Evolutionary conservation across 2,888 invertebrate species (phyloP).

Genomic region (Athripsodes cinereus): DNA sequence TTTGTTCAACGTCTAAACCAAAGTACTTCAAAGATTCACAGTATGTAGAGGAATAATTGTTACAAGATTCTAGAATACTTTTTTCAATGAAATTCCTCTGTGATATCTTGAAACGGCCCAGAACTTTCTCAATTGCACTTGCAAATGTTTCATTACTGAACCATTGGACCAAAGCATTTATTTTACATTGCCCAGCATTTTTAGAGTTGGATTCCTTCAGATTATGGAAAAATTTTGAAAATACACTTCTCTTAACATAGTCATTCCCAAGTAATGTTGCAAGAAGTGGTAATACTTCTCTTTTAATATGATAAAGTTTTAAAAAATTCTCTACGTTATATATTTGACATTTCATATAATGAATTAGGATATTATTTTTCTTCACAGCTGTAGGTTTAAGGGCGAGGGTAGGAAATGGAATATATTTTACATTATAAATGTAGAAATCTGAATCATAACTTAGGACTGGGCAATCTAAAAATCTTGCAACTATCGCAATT

Average conservation of each 20-base stretch:
- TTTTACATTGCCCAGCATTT: slow-evolving; percentile 61
- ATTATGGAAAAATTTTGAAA: slow-evolving; percentile 64
- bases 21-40: slow-evolving; percentile 58
- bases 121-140: slow-evolving; percentile 60
- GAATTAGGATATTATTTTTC: slow-evolving; percentile 34
- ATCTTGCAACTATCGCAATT: slow-evolving; percentile 73
- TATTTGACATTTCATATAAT: slow-evolving; percentile 60
- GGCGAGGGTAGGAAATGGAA: slow-evolving; percentile 67
- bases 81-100: slow-evolving; percentile 48
- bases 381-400: slow-evolving; percentile 38
- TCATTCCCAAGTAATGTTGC: slow-evolving; percentile 87
- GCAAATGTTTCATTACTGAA: slow-evolving; percentile 63
- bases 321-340: slow-evolving; percentile 67
- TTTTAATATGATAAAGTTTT: slow-evolving; percentile 59
- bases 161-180: slow-evolving; percentile 71
- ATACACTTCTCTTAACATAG: slow-evolving; percentile 63
- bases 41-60: slow-evolving; percentile 55
- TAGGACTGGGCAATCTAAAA: slow-evolving; percentile 76
- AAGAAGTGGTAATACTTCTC: slow-evolving; percentile 66
- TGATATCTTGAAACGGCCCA: slow-evolving; percentile 54
- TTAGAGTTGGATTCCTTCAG: slow-evolving; percentile 54
- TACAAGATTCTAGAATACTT: slow-evolving; percentile 57
- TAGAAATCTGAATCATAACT: slow-evolving; percentile 95
- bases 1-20: slow-evolving; percentile 28
- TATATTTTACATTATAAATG: slow-evolving; percentile 76